A percentile compares a stretch with the other conserved stretches of the same genome.
Evolutionary conservation across 2,888 invertebrate species (phyloP).

Genomic region (Crioceris asparagi): DNA sequence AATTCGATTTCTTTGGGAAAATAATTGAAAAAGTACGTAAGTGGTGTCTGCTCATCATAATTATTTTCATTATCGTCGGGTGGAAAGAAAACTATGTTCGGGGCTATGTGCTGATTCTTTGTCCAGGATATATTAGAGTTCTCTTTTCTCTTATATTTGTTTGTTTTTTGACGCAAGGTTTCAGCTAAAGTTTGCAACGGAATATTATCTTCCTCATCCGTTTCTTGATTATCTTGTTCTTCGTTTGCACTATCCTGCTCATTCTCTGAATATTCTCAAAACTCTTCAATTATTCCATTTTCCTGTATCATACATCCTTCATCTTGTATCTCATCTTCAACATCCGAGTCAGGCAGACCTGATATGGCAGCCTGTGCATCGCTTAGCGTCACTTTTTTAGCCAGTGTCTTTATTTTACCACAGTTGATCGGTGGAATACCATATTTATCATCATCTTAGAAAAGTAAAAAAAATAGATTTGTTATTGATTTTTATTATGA

Average conservation of each 20-base stretch:
- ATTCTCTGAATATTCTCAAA: conserved; percentile 4
- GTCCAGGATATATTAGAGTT: conserved; percentile 7
- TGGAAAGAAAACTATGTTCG: too few species aligned
- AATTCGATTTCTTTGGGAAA: conserved; percentile 9
- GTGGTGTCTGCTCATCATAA: conserved; percentile 8
- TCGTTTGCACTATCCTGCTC: background rate
- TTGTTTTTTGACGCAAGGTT: conserved; percentile 1
- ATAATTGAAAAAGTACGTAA: conserved; percentile 13
- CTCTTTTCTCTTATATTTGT: conserved; percentile 6
- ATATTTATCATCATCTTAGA: conserved; percentile 8
- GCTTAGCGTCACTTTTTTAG: conserved; percentile 8
- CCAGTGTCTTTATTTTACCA: conserved; percentile 8
- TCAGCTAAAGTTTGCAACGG: conserved; percentile 4
- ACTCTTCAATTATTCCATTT: too few species aligned
- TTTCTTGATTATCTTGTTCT: background rate
- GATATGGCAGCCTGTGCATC: conserved; percentile 8
- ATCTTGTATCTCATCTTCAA: conserved; percentile 6
- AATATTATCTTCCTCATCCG: conserved; percentile 7
- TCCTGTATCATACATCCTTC: too few species aligned
- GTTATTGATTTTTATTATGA: too few species aligned
- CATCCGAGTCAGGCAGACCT: conserved; percentile 8
- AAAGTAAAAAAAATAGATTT: conserved; percentile 5
- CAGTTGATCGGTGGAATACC: conserved; percentile 7
- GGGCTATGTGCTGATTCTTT: conserved; percentile 1
- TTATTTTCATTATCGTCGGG: conserved; percentile 6